Evolutionary conservation across 2,888 invertebrate genomes (phyloP), one percentile per base, ranked within the genome.

Genomic region (Cheilosia pagana): DNA sequence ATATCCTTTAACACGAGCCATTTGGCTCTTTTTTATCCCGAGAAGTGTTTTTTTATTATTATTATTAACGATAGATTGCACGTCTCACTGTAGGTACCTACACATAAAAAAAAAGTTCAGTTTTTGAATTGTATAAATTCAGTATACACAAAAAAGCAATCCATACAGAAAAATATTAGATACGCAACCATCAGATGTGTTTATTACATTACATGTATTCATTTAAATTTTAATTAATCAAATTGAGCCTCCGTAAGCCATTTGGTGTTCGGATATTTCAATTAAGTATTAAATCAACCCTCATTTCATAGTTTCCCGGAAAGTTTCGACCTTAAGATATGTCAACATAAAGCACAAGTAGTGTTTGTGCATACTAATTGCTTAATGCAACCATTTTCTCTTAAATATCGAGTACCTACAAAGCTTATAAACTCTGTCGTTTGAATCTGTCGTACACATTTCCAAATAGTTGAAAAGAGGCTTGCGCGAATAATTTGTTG

Each of bases 191-290:
- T 6, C 25, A 28, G 6, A 28, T 28, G 28, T 12, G 35, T 2
- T 35, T 35, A 12, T 35, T 12, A 35, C 35, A 72, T 68, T 43
- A 35, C 65, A 59, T 68, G 60, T 63, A 68, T 81, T 83, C 75
- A 75, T 75, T 79, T 78, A 68, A 79, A 59, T 75, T 70, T 83
- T 79, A 83, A 79, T 79, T 79, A 74, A 83, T 75, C 68, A 79
- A 83, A 79, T 79, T 79, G 74, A 70, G 65, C 70, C 53, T 62
- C 77, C 77, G 77, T 82, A 74, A 78, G 82, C 63, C 62, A 68
- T 57, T 83, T 52, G 82, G 78, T 79, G 63, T 83, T 79, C 74
- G 83, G 75, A 83, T 70, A 79, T 83, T 83, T 74, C 78, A 75
- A 74, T 83, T 83, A 79, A 65, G 63, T 62, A 53, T 60, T 70